Percentiles rank a stretch among this genome's conserved stretches.
phyloP scores from a whole-genome alignment of 2,888 invertebrate species.

The Mesorhabditis belari region DNA sequence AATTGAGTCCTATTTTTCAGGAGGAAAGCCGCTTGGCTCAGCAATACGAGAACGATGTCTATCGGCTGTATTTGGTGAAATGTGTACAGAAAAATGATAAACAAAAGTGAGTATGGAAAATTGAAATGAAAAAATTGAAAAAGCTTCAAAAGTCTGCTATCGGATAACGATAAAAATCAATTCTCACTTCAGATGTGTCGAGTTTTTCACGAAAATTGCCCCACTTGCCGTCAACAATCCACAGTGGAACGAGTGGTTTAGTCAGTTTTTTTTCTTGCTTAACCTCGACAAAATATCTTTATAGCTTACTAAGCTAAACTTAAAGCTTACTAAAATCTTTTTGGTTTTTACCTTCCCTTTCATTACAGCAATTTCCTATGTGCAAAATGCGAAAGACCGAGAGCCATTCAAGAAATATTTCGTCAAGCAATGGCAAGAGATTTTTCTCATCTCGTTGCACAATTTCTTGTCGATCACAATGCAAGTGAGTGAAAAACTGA shows the following conservation, averaged over 20 bases:
- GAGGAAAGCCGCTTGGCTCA: constrained; percentile 26
- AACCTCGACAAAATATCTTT: too few relatives aligned
- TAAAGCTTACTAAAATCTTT: background rate
- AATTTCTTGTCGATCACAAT: constrained; percentile 85
- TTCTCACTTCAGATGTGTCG: constrained; percentile 55
- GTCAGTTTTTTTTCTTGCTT: constrained; percentile 22
- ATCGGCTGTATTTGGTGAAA: constrained; percentile 82
- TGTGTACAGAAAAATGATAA: constrained; percentile 77
- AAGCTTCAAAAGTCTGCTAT: too few relatives aligned
- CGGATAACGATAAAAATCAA: constrained; percentile 84
- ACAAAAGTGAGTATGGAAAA: too few relatives aligned
- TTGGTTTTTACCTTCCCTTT: too few relatives aligned
- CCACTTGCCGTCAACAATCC: constrained; percentile 30
- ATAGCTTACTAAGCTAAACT: background rate
- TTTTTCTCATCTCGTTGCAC: constrained; percentile 78
- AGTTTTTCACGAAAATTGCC: constrained; percentile 40
- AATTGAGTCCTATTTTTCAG: constrained; percentile 11
- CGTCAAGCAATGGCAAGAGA: constrained; percentile 89
- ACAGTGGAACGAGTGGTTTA: constrained; percentile 45
- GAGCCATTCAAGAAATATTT: constrained; percentile 79
- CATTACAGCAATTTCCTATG: constrained; percentile 75
- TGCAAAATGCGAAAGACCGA: constrained; percentile 84
- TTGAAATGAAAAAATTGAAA: too few relatives aligned
- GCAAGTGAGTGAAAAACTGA: constrained; percentile 56
- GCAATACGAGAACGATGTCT: constrained; percentile 75